A percentile compares a stretch with the other conserved stretches of the same genome.
These are phyloP conservation scores for Lasioglossum leucozonium DNA, from an alignment of 2,888 invertebrate genomes.

Conservation along the genomic window DNA sequence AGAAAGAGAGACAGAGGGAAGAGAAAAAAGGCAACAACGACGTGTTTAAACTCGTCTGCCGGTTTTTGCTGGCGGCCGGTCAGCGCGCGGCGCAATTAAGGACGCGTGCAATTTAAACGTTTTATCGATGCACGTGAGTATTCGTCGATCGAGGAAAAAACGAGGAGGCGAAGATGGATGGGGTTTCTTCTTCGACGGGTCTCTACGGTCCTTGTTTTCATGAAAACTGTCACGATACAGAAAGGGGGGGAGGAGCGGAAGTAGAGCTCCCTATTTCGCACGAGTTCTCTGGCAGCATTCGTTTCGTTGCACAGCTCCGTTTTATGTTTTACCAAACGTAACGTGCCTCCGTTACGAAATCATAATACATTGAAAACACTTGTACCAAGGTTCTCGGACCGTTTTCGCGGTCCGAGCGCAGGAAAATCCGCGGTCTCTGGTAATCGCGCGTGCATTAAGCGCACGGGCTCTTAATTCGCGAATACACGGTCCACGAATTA, in stretches of 20 bases:
- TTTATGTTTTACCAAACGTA: no score
- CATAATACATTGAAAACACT: no score
- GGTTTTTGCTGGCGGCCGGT: conserved; percentile 30
- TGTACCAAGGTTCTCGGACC: no score
- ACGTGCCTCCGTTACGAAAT: no score
- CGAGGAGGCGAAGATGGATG: background rate
- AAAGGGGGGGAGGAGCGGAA: background rate
- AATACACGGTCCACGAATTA: background rate
- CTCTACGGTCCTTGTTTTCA: conserved; percentile 32
- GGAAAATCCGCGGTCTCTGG: background rate
- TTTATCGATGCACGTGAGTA: conserved; percentile 53
- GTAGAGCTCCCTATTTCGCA: background rate
- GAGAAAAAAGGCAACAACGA: conserved; percentile 2
- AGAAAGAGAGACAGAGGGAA: no score
- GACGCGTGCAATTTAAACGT: conserved; percentile 57
- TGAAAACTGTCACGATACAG: background rate
- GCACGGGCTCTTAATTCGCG: background rate
- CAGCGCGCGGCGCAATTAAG: conserved; percentile 47
- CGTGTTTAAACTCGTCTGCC: conserved; percentile 46
- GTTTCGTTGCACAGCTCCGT: no score
- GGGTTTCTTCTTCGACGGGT: background rate
- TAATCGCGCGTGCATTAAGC: background rate
- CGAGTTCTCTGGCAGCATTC: no score
- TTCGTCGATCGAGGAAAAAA: conserved; percentile 11
- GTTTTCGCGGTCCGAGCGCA: no score